A percentile compares a stretch with the other conserved stretches of the same genome.
phyloP scores from a whole-genome alignment of 2,113 vertebrate genomes.

The Brachirus orientalis region DNA sequence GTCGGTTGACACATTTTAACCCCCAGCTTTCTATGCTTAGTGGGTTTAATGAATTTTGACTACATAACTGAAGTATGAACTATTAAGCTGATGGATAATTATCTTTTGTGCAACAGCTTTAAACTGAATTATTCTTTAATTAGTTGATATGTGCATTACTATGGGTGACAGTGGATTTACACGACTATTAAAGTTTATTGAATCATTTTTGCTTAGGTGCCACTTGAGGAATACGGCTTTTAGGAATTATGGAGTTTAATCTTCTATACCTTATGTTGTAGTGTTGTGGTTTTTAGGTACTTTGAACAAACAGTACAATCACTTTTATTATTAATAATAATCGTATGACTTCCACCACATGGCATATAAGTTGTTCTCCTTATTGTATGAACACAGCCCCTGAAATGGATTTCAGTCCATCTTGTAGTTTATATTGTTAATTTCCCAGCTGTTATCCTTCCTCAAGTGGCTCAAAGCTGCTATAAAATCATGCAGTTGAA shows the following conservation, averaged over 20 bases:
- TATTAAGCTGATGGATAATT: conserved; percentile 17
- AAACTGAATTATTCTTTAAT: conserved; percentile 53
- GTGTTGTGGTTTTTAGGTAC: too few species aligned
- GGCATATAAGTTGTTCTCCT: neutral
- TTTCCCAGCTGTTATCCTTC: conserved; percentile 6
- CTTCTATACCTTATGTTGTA: too few species aligned
- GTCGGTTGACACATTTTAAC: conserved; percentile 2
- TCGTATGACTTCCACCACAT: neutral
- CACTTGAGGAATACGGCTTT: neutral
- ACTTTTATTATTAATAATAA: neutral
- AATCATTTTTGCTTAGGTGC: neutral
- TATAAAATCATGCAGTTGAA: conserved; percentile 19
- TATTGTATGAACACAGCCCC: neutral
- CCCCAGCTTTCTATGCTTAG: neutral
- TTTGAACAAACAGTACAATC: too few species aligned
- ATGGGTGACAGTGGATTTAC: conserved; percentile 1
- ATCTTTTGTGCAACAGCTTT: conserved; percentile 36
- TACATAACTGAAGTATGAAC: conserved; percentile 33
- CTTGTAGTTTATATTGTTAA: neutral
- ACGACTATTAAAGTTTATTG: neutral
- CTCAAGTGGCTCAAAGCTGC: conserved; percentile 11
- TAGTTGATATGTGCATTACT: conserved; percentile 35
- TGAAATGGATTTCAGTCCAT: neutral
- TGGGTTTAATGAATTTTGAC: conserved; percentile 28
- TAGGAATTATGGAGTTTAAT: neutral